These are phyloP conservation scores for Eubasilissa regina DNA, from an alignment of 1,140 invertebrate species.

Conservation along the genomic window DNA sequence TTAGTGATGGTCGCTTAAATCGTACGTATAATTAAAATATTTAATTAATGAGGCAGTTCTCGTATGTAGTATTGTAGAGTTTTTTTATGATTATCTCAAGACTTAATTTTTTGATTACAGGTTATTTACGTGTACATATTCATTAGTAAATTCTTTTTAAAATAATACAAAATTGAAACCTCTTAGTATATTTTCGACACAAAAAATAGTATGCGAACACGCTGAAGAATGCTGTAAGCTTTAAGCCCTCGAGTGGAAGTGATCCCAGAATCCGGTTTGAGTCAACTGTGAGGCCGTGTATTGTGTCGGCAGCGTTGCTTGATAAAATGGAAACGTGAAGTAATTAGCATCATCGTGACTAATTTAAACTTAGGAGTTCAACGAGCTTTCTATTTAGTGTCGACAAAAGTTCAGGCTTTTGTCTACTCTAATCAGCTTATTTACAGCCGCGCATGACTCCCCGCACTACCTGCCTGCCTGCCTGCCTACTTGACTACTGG, in stretches of 20 bases:
- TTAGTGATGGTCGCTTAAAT: too few relatives aligned
- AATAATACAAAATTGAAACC: too few relatives aligned
- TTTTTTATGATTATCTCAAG: too few relatives aligned
- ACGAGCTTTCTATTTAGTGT: slow-evolving; percentile 59
- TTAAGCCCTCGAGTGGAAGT: neutral
- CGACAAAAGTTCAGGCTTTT: slow-evolving; percentile 59
- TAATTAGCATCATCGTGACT: slow-evolving; percentile 61
- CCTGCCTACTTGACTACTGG: neutral
- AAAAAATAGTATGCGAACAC: too few relatives aligned
- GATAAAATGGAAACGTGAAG: slow-evolving; percentile 57
- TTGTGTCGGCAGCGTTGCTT: slow-evolving; percentile 25
- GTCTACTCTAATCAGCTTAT: slow-evolving; percentile 50
- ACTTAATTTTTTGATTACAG: too few relatives aligned
- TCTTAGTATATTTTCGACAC: too few relatives aligned
- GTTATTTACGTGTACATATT: too few relatives aligned
- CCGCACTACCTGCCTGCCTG: neutral
- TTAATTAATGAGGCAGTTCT: too few relatives aligned
- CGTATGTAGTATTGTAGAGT: too few relatives aligned
- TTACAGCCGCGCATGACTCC: slow-evolving; percentile 30
- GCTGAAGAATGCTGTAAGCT: neutral
- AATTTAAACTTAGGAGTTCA: slow-evolving; percentile 60
- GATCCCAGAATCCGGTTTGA: slow-evolving; percentile 2
- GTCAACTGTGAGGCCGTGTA: slow-evolving; percentile 4
- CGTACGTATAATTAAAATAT: too few relatives aligned
- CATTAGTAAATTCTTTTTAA: too few relatives aligned